Evolutionary conservation across 2,797 vertebrate genomes (phyloP), one percentile per base, ranked within the genome.

Genomic region (Trachops cirrhosus): DNA sequence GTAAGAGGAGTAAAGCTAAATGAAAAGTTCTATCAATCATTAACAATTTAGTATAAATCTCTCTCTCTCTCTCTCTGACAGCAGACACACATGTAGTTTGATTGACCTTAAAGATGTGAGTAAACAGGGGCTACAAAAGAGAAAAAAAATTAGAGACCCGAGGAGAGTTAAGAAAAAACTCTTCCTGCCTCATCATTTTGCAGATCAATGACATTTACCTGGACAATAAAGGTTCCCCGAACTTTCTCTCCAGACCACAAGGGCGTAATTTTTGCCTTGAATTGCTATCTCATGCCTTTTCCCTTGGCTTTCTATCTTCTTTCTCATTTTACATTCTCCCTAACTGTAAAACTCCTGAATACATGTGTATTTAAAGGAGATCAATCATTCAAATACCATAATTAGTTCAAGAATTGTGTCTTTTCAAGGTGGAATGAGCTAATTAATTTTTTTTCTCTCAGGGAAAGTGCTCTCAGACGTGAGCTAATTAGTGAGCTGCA

Each of bases 361-460:
- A 92, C 80, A 64, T 96, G 95, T 96, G 96, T 96, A 96, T 97
- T 97, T 94, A 97, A 97, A 96, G 85, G 86, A 95, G 80, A 97
- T 96, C 96, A 97, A 97, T 97, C 96, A 97, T 97, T 93, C 94
- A 96, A 97, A 96, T 97, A 84, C 92, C 94, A 79, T 78, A 90
- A 97, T 97, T 97, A 97, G 94, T 91, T 97, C 93, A 97, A 92
- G 94, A 97, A 97, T 97, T 96, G 96, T 96, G 87, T 97, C 97
- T 96, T 97, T 97, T 97, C 0, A 41, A 89, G 94, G 96, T 87
- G 78, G 94, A 97, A 97, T 74, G 92, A 95, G 67, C 96, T 97
- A 96, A 98, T 97, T 97, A 97, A 94, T 96, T 97, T 91, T 93
- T 89, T 95, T n/a, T 50, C 71, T 97, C 93, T 83, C 89, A 94